Base-by-base conservation (phyloP, 2,888 invertebrate species). In the Leptodirus hochenwartii region DNA sequence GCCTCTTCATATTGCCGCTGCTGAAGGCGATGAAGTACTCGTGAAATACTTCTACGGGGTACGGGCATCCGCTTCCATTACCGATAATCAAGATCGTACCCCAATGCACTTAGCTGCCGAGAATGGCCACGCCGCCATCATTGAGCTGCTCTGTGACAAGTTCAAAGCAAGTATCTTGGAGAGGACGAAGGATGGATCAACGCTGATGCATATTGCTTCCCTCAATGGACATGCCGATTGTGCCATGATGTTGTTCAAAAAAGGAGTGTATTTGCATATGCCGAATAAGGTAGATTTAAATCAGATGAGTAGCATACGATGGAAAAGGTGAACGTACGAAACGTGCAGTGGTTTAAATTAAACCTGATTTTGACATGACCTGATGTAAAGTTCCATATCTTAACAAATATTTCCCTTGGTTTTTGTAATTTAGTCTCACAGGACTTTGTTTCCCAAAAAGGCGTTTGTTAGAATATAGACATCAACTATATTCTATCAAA, bases 241-340 rank as follows among this genome's bases (percentile, higher is more conserved):
- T 45, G 96, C 96, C 25, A 81, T 91, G 64, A 91, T 93, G 72
- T 77, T 98, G 36, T 85, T 98, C 56, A 93, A 91, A 58, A 91
- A 95, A 53, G 98, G 98, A 8, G 96, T 98, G 20, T 96, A 96
- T 41, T 67, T 98, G 13, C 91, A 95, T 52, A 99, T 99, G 96
- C 96, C 98, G 36, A 98, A 98, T 56, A 98, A 96, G 68, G 77
- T 69, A 39, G 34, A 34, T 32, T 6, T 11, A 11, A 20, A 20
- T n/a, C n/a, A n/a, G n/a, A n/a, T n/a, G n/a, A n/a, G n/a, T n/a
- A n/a, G n/a, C n/a, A n/a, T n/a, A n/a, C n/a, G n/a, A n/a, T n/a
- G n/a, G n/a, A n/a, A n/a, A n/a, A n/a, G n/a, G 13, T 11, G 17
- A n/a, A 20, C n/a, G n/a, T n/a, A n/a, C n/a, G n/a, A n/a, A n/a